Evolutionary conservation across 2,888 invertebrate species (phyloP), one percentile per base, ranked within the genome.

Genomic region (Dynastes hyllus): DNA sequence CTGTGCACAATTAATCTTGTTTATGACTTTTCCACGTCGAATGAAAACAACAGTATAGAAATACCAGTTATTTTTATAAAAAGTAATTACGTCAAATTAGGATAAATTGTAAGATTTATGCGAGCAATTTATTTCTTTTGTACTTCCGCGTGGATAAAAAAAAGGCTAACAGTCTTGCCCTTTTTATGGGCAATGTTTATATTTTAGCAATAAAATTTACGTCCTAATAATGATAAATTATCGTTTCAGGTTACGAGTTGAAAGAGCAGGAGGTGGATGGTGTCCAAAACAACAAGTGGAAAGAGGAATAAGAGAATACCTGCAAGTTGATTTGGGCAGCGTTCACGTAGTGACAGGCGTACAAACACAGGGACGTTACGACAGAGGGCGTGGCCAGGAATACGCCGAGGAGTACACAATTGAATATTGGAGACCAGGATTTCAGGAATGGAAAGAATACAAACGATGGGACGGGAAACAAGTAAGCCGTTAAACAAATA

Each of bases 281-380:
- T 95, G 95, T 87, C 95, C 95, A 1, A 92, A 92, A 84, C 91
- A 91, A 80, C 92, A 92, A 86, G 92, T 94, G 81, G 92, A 92
- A 83, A 88, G 89, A 70, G 93, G 92, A 9, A 91, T 92, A 32
- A 90, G 92, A 58, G 95, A 95, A 87, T 95, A 92, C 90, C 90
- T 92, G 37, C 91, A 92, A 85, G 91, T 94, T 69, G 93, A 94
- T 84, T 89, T 95, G 78, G 90, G 90, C 4, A 89, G 89, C 50
- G 90, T 92, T 76, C 92, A 92, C 86, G 91, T 94, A 81, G 90
- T 95, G 83, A 94, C 94, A 6, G 93, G 92, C 69, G 91, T 95
- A 55, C 93, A 95, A 86, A 94, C 94, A 4, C 95, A 95, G 87
- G 95, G 95, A n/a, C 91, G 95, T 65, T 94, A 92, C 88, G 94